These are phyloP conservation scores for Patiria miniata DNA, from an alignment of 35 echinoderm and acorn worm genomes.

Conservation along the genomic window DNA sequence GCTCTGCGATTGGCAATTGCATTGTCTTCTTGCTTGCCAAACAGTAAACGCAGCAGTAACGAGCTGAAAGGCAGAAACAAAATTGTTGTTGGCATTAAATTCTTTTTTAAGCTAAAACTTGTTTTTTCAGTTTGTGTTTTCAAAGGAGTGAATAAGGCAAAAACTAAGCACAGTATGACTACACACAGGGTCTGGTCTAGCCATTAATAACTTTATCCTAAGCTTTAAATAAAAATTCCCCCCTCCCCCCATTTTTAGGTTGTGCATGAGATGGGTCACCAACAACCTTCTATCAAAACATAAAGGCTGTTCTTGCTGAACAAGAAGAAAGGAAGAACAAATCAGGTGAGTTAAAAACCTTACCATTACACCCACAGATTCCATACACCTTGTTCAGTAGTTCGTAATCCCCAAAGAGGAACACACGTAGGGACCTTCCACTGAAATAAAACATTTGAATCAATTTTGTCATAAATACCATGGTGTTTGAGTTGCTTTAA, in stretches of 20 bases:
- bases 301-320: too few species aligned
- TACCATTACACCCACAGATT: conserved; percentile 49
- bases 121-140: background rate
- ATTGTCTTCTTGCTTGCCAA: background rate
- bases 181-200: too few species aligned
- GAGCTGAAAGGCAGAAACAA: background rate
- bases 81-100: background rate
- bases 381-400: conserved; percentile 60
- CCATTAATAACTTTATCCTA: too few species aligned
- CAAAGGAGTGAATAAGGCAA: too few species aligned
- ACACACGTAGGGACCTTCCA: background rate
- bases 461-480: too few species aligned
- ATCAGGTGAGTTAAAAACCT: conserved; percentile 10
- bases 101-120: background rate
- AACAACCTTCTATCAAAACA: too few species aligned
- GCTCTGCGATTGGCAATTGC: background rate
- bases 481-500: too few species aligned
- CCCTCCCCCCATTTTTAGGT: too few species aligned
- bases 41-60: conserved; percentile 9
- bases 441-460: background rate
- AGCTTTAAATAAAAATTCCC: too few species aligned
- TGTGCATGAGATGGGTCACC: too few species aligned
- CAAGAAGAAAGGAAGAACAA: too few species aligned
- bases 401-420: conserved; percentile 64
- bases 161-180: too few species aligned